phyloP scores from a whole-genome alignment of 2,888 invertebrate species.

The Brachyptera risi region DNA sequence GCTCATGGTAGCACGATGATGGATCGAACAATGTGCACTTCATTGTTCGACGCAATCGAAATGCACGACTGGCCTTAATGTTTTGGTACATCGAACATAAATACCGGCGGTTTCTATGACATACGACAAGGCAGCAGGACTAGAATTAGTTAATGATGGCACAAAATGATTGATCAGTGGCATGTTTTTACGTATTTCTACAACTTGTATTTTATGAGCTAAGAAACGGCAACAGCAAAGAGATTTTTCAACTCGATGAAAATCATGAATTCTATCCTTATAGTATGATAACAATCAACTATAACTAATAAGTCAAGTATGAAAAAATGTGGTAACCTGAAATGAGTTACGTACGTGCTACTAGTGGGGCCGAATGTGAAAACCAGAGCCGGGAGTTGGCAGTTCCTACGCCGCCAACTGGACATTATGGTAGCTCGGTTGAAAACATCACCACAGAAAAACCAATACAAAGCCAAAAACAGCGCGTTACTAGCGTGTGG shows the following conservation, averaged over 20 bases:
- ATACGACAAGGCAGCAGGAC: constrained; percentile 5
- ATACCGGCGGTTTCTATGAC: constrained; percentile 15
- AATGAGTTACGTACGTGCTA: neutral
- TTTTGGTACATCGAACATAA: constrained; percentile 3
- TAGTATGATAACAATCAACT: constrained; percentile 15
- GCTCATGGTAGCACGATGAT: neutral
- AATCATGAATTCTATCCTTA: constrained; percentile 20
- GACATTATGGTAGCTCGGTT: neutral
- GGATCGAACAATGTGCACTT: neutral
- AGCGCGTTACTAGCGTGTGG: no score
- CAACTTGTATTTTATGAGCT: neutral
- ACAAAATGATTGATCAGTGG: constrained; percentile 19
- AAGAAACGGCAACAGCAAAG: neutral
- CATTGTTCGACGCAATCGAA: neutral
- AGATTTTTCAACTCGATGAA: no score
- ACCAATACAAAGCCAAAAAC: no score
- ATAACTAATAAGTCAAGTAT: constrained; percentile 2
- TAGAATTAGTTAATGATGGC: constrained; percentile 20
- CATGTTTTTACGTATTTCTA: constrained; percentile 3
- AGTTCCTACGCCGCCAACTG: neutral
- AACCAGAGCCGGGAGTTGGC: neutral
- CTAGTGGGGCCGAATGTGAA: neutral
- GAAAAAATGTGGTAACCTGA: neutral
- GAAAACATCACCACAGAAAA: neutral
- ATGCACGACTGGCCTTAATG: no score